Evolutionary conservation across 2,113 vertebrate genomes (phyloP).

Genomic region (Bombycilla garrulus): DNA sequence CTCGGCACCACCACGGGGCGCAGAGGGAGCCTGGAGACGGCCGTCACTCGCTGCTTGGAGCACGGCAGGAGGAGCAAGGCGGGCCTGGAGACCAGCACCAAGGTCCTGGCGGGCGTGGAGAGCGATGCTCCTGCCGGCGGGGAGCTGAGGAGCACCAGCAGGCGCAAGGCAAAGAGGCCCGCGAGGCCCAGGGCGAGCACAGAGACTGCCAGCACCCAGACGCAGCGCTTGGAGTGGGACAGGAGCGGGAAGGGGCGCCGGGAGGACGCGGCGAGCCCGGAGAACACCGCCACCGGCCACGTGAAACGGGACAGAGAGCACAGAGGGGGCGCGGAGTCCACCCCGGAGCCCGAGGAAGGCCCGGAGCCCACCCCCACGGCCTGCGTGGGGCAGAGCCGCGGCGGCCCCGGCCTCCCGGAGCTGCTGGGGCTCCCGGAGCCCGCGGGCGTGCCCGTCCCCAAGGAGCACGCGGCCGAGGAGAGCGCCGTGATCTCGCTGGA

Average conservation of each 20-base stretch:
- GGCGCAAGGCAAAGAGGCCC: neutral
- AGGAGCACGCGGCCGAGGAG: neutral
- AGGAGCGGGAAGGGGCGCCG: rapidly evolving
- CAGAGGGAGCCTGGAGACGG: neutral
- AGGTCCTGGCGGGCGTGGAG: neutral
- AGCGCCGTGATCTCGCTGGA: neutral
- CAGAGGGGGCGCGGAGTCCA: rapidly evolving
- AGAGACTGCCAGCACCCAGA: neutral
- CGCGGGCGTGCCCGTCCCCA: neutral
- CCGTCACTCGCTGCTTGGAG: neutral
- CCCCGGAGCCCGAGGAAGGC: neutral
- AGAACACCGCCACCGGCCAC: neutral
- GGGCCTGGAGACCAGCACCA: neutral
- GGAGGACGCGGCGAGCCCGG: neutral
- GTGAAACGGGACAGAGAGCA: neutral
- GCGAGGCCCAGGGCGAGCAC: rapidly evolving
- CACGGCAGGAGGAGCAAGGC: neutral
- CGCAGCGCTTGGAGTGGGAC: neutral
- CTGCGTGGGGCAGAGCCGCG: neutral
- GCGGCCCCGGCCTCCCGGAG: neutral
- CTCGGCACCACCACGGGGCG: neutral
- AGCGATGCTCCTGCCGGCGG: rapidly evolving
- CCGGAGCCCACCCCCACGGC: neutral
- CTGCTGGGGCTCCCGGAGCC: rapidly evolving
- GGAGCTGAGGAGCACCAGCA: neutral